Evolutionary conservation across 2,113 vertebrate species (phyloP).

Genomic region (Myotis davidii): DNA sequence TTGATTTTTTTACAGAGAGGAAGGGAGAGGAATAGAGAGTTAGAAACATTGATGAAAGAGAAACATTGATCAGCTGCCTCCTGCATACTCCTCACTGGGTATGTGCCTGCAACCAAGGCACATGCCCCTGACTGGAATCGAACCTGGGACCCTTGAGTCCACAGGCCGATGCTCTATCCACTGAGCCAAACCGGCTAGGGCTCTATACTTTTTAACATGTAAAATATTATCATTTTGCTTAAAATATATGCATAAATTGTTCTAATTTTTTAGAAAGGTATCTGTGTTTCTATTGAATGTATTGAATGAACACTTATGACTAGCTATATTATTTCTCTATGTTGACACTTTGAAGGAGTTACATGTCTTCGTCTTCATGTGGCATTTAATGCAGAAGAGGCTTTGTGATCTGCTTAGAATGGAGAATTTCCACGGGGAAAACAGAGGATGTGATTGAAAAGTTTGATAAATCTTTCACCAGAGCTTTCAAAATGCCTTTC

Average conservation of each 20-base stretch:
- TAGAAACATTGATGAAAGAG: no score
- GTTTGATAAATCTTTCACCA: neutral
- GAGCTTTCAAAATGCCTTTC: conserved; percentile 25
- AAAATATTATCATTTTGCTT: neutral
- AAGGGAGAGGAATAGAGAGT: no score
- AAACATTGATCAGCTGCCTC: no score
- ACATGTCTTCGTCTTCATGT: neutral
- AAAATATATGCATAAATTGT: neutral
- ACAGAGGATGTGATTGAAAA: neutral
- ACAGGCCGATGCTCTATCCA: no score
- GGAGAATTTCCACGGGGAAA: neutral
- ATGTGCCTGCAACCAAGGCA: no score
- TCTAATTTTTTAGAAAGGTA: neutral
- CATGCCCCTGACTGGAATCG: no score
- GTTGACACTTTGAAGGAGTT: neutral
- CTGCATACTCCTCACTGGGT: no score
- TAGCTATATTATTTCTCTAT: neutral
- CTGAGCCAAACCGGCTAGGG: no score
- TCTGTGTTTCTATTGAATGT: neutral
- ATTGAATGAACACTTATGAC: neutral
- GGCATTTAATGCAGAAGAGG: neutral
- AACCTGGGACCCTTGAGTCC: no score
- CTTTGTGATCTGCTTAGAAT: neutral
- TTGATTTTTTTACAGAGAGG: no score
- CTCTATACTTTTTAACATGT: neutral